Evolutionary conservation across 2,888 invertebrate species (phyloP), one percentile per base, ranked within the genome.

Genomic region (Tupiocoris notatus): DNA sequence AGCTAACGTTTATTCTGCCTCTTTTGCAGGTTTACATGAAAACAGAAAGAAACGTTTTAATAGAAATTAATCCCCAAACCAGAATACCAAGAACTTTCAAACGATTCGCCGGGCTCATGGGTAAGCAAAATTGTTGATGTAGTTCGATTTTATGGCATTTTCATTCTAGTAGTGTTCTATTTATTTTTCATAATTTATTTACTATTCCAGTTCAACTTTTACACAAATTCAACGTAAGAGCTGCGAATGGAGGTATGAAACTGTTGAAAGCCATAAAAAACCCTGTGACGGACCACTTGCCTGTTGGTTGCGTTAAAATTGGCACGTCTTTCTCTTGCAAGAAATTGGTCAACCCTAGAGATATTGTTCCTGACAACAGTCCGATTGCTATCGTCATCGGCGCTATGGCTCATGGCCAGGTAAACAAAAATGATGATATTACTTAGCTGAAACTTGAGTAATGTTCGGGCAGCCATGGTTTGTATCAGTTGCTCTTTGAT

Each of bases 11-110:
- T n/a, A n/a, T n/a, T n/a, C n/a, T n/a, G n/a, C n/a, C n/a, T n/a
- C n/a, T n/a, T 25, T 65, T 65, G 16, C 85, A 87, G 82, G 95
- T 98, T 1, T 96, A 95, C 82, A 88, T 96, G 75, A 94, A 92
- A 82, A 96, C 96, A 2, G 92, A 91, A 82, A 93, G 93, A 82
- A 96, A 96, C 87, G 94, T 96, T 57, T 86, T 97, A 0, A 96
- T 97, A 81, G 96, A 96, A 89, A 89, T 98, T 25, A 96, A 96
- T 84, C 98, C 98, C 57, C 97, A 97, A 84, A 98, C 97, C 0
- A 89, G 98, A 82, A 96, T 98, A 85, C 98, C 98, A 0, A 87
- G 98, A 79, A 98, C 98, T 1, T 98, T 96, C 83, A 97, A 97
- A 84, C 88, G 98, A 83, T 98, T 98, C 87, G 95, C 96, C 81